Percentiles rank a stretch among this genome's conserved stretches.
These are phyloP conservation scores for Fabriciana adippe DNA, from an alignment of 2,888 invertebrate genomes.

Conservation along the genomic window DNA sequence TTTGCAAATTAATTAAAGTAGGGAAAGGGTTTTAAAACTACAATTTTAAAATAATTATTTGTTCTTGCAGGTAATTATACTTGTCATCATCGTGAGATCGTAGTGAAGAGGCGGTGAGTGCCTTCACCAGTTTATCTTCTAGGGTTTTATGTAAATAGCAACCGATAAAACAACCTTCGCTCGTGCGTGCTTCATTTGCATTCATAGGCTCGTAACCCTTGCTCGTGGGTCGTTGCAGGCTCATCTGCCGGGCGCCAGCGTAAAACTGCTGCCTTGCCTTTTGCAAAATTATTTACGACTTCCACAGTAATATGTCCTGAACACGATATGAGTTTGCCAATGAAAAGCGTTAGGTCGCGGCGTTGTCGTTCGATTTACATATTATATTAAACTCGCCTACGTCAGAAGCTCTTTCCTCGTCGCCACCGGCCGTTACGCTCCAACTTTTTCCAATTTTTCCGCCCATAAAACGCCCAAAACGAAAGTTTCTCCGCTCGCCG, in stretches of 20 bases:
- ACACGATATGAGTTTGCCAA: slow-evolving; percentile 73
- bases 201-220: slow-evolving; percentile 82
- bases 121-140: slow-evolving; percentile 61
- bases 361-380: slow-evolving; percentile 79
- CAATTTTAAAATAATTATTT: slow-evolving; percentile 4
- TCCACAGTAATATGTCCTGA: slow-evolving; percentile 76
- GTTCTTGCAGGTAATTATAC: slow-evolving; percentile 54
- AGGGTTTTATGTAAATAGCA: slow-evolving; percentile 77
- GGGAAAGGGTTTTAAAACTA: not conserved
- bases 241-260: slow-evolving; percentile 60
- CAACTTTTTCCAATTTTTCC: slow-evolving; percentile 82
- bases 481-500: slow-evolving; percentile 75
- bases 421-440: slow-evolving; percentile 79
- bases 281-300: slow-evolving; percentile 79
- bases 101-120: slow-evolving; percentile 59
- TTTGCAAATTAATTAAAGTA: no score
- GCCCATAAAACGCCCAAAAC: slow-evolving; percentile 78
- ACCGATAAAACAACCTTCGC: slow-evolving; percentile 73
- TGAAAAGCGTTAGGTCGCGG: slow-evolving; percentile 70
- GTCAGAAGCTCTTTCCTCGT: slow-evolving; percentile 63
- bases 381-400: slow-evolving; percentile 79
- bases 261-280: slow-evolving; percentile 75
- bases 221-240: slow-evolving; percentile 68
- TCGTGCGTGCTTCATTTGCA: slow-evolving; percentile 78
- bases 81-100: slow-evolving; percentile 46